A percentile compares a stretch with the other conserved stretches of the same genome.
Conservation (phyloP, 2,797 vertebrate species). For the Sardinella longiceps region DNA sequence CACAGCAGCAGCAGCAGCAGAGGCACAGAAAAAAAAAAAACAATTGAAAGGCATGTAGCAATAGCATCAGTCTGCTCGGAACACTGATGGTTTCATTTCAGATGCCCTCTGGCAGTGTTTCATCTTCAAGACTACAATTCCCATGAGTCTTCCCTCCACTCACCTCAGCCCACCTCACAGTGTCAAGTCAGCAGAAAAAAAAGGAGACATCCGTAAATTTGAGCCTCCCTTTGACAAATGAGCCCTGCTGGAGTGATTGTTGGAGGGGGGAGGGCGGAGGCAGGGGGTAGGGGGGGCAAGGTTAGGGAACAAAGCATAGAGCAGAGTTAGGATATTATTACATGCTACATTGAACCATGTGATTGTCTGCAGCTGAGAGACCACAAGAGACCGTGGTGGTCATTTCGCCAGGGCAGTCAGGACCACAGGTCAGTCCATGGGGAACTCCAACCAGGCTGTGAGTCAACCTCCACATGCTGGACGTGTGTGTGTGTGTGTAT, state of each 20-base stretch:
- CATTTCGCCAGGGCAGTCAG: slow-evolving; percentile 54
- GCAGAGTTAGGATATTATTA: slow-evolving; percentile 56
- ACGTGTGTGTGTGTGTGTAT: slow-evolving; percentile 38
- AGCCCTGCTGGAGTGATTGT: slow-evolving; percentile 29
- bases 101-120: slow-evolving; percentile 17
- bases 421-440: slow-evolving; percentile 48
- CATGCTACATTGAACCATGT: slow-evolving; percentile 62
- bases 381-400: slow-evolving; percentile 46
- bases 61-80: slow-evolving; percentile 13
- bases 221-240: slow-evolving; percentile 39
- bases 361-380: slow-evolving; percentile 58
- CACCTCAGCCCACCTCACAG: slow-evolving; percentile 22
- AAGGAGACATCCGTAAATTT: slow-evolving; percentile 32
- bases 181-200: slow-evolving; percentile 21
- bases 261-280: slow-evolving; percentile 36
- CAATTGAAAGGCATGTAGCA: slow-evolving; percentile 25
- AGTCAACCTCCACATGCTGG: slow-evolving; percentile 37
- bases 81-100: slow-evolving; percentile 18
- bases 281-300: slow-evolving; percentile 38
- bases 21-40: too few relatives aligned
- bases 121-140: slow-evolving; percentile 19
- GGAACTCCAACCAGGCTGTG: slow-evolving; percentile 52
- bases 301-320: slow-evolving; percentile 49
- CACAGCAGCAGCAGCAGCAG: neutral
- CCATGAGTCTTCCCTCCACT: slow-evolving; percentile 21